These are phyloP conservation scores for Ispidina lecontei DNA, from an alignment of 2,797 vertebrate genomes.

Conservation along the genomic window DNA sequence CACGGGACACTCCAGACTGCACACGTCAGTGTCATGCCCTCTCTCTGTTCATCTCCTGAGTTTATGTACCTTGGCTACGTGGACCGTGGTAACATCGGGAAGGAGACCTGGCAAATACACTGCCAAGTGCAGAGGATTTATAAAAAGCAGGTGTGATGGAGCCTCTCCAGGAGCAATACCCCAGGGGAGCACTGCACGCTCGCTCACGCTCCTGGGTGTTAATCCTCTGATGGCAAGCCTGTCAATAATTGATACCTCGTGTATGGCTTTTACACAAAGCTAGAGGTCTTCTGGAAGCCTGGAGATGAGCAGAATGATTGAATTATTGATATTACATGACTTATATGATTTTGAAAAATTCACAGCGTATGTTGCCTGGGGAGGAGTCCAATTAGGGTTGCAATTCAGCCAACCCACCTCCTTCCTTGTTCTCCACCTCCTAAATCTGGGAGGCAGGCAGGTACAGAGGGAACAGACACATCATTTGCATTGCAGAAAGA, in stretches of 20 bases:
- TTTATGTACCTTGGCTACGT: neutral
- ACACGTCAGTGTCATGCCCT: neutral
- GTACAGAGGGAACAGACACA: neutral
- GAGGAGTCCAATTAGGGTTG: constrained; percentile 42
- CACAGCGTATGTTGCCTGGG: neutral
- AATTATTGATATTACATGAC: constrained; percentile 38
- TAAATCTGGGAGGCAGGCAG: constrained; percentile 6
- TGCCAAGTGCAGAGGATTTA: neutral
- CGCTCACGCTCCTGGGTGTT: neutral
- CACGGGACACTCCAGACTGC: neutral
- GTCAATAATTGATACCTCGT: constrained; percentile 18
- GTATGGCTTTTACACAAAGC: neutral
- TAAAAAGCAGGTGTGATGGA: neutral
- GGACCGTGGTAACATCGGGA: neutral
- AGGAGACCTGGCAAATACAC: neutral
- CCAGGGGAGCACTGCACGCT: neutral
- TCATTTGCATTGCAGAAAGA: constrained; percentile 5
- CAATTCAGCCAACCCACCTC: neutral
- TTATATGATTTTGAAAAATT: constrained; percentile 37
- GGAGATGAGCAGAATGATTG: constrained; percentile 40
- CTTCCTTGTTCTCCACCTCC: constrained; percentile 25
- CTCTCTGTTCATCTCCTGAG: neutral
- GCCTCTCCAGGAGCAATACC: neutral
- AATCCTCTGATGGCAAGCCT: constrained; percentile 10
- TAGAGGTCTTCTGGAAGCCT: constrained; percentile 18